Base-by-base conservation (phyloP, 2,113 vertebrate species). In the Procavia capensis region DNA sequence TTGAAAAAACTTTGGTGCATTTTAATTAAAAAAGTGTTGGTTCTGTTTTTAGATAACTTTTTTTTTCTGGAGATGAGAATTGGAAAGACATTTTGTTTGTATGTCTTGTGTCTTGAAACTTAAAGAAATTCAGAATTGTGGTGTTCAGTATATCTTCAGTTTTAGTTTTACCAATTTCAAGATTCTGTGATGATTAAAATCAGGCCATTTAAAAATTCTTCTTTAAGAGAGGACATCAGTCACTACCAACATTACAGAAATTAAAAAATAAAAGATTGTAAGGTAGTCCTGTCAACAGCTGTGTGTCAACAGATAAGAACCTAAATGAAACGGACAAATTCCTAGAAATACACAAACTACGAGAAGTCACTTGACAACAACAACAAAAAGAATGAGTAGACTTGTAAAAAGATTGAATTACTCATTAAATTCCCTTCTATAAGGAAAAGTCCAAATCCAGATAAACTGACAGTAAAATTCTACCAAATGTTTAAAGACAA, bases 81-180 rank as follows among this genome's bases (percentile, higher is more conserved):
- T 47, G 9, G 41, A 92, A 91, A 31, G 4, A 41, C 81, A 43
- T 57, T 39, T 92, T 80, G 29, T 80, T 63, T 68, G 0, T 68
- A 29, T 85, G 16, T 85, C 17, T 41, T 83, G 3, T 63, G 70
- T 61, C 6, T 93, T 47, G 82, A 25, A 64, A 41, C 59, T 83
- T 29, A 9, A 63, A 72, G 22, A 78, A 86, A 57, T 43, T 87
- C 31, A 45, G 29, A 74, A 31, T 45, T 74, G 3, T 66, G 72
- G 41, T 64, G 47, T 87, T 3, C 0, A 43, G 34, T 31, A n/a
- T 83, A 90, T 86, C 4, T 90, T 93, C 63, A 82, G 82, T 66
- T 89, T 94, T 83, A 17, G 22, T 79, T 83, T 85, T 94, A 63
- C 85, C 94, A 39, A 64, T 95, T 79, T 83, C 10, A 90, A 54